These are phyloP conservation scores for Eremophila alpestris DNA, from an alignment of 2,797 vertebrate species.

Conservation along the genomic window DNA sequence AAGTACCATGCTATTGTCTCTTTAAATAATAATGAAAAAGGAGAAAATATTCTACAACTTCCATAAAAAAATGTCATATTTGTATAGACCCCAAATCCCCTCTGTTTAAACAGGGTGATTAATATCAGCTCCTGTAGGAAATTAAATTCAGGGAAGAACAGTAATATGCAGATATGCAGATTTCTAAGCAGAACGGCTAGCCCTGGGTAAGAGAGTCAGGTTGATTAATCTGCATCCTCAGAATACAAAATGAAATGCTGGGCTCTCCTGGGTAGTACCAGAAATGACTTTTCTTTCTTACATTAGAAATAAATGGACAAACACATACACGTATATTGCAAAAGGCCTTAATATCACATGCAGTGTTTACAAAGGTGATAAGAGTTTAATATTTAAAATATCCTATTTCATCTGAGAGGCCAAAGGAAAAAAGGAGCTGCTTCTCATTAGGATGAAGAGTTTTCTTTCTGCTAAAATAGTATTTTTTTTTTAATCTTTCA, in stretches of 20 bases:
- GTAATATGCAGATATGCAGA: slow-evolving; percentile 91
- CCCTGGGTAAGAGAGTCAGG: slow-evolving; percentile 80
- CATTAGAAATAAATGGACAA: slow-evolving; percentile 68
- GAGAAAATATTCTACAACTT: slow-evolving; percentile 70
- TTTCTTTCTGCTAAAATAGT: not conserved
- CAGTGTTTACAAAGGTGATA: slow-evolving; percentile 15
- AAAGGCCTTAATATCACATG: slow-evolving; percentile 39
- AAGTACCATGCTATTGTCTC: slow-evolving; percentile 64
- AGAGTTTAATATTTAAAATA: slow-evolving; percentile 58
- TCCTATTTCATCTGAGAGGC: not conserved
- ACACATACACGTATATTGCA: slow-evolving; percentile 55
- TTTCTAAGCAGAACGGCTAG: slow-evolving; percentile 85
- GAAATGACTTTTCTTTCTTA: slow-evolving; percentile 81
- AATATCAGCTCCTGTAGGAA: slow-evolving; percentile 97
- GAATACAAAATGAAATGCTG: slow-evolving; percentile 88
- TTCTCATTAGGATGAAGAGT: not conserved
- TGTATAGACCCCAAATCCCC: slow-evolving; percentile 86
- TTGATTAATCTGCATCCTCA: slow-evolving; percentile 89
- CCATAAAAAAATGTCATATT: slow-evolving; percentile 79
- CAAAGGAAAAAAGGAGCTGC: not conserved
- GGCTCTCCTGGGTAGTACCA: slow-evolving; percentile 79
- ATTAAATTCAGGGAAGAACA: slow-evolving; percentile 89
- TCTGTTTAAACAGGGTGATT: slow-evolving; percentile 96
- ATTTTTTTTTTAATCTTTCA: not conserved
- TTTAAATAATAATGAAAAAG: slow-evolving; percentile 72